A percentile compares a stretch with the other conserved stretches of the same genome.
phyloP scores from a whole-genome alignment of 1,140 invertebrate genomes.

The Listronotus bonariensis region DNA sequence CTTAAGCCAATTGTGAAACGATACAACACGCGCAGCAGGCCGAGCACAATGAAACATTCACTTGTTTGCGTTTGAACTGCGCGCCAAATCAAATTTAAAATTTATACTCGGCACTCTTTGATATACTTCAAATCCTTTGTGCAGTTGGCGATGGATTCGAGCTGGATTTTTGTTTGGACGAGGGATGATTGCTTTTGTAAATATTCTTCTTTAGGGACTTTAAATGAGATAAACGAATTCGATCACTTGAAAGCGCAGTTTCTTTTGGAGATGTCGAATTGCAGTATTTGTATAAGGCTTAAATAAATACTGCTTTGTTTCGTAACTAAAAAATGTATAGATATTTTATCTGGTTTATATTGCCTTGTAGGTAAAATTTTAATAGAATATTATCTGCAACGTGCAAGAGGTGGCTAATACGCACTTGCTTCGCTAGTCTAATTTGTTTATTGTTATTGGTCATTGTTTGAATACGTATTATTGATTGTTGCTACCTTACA shows the following conservation, averaged over 20 bases:
- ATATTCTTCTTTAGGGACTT: conserved; percentile 46
- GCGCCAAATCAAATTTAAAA: conserved; percentile 52
- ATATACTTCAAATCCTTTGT: conserved; percentile 49
- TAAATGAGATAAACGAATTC: conserved; percentile 31
- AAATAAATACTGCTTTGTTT: neutral
- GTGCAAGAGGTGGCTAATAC: no score
- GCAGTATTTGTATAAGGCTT: neutral
- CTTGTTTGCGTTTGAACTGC: conserved; percentile 49
- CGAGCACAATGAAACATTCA: conserved; percentile 46
- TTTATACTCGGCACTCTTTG: conserved; percentile 51
- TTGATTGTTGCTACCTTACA: no score
- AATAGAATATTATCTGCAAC: no score
- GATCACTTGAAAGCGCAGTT: conserved; percentile 17
- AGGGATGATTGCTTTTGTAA: conserved; percentile 50
- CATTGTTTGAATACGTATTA: no score
- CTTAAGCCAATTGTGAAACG: conserved; percentile 51
- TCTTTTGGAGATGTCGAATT: neutral
- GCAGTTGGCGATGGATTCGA: conserved; percentile 43
- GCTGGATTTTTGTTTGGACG: conserved; percentile 49
- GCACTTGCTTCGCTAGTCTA: no score
- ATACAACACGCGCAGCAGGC: conserved; percentile 39
- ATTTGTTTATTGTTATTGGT: no score
- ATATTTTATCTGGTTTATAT: no score
- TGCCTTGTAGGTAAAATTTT: no score
- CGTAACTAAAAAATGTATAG: no score